These are phyloP conservation scores for Ephestia elutella DNA, from an alignment of 1,140 invertebrate genomes.

Conservation along the genomic window DNA sequence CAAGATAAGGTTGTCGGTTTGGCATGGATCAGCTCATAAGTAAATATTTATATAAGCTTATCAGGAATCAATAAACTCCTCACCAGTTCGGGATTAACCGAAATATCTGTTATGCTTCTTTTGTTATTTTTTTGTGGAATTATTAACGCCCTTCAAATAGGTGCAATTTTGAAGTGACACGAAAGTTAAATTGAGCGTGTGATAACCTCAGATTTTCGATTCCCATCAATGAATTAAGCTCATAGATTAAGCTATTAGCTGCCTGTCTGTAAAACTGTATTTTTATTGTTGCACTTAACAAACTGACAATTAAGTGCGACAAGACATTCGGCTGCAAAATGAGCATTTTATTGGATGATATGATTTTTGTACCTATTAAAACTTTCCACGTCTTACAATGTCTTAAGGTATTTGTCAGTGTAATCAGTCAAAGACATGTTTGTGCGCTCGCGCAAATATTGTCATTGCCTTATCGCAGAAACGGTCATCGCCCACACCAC, in stretches of 20 bases:
- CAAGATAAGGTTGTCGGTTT: neutral
- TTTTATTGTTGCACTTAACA: too few relatives aligned
- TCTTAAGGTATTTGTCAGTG: conserved; percentile 1
- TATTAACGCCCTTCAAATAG: neutral
- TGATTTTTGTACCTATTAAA: neutral
- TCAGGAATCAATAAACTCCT: conserved; percentile 1
- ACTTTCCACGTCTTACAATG: neutral
- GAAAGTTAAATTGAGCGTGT: too few relatives aligned
- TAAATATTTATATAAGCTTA: conserved; percentile 7
- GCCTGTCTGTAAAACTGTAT: neutral
- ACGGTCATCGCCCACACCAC: conserved; percentile 19
- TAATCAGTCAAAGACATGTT: conserved; percentile 19
- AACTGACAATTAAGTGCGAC: too few relatives aligned
- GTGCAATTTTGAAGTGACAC: too few relatives aligned
- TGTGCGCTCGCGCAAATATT: conserved; percentile 25
- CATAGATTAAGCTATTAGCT: too few relatives aligned
- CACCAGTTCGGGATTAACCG: neutral
- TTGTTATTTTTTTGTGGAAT: neutral
- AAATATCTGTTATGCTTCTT: neutral
- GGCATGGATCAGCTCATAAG: neutral
- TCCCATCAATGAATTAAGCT: too few relatives aligned
- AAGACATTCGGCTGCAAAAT: too few relatives aligned
- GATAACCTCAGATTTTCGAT: too few relatives aligned
- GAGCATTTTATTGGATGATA: too few relatives aligned
- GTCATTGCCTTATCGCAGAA: conserved; percentile 24